Evolutionary conservation across 2,113 vertebrate genomes (phyloP).

Genomic region (Columbina picui): DNA sequence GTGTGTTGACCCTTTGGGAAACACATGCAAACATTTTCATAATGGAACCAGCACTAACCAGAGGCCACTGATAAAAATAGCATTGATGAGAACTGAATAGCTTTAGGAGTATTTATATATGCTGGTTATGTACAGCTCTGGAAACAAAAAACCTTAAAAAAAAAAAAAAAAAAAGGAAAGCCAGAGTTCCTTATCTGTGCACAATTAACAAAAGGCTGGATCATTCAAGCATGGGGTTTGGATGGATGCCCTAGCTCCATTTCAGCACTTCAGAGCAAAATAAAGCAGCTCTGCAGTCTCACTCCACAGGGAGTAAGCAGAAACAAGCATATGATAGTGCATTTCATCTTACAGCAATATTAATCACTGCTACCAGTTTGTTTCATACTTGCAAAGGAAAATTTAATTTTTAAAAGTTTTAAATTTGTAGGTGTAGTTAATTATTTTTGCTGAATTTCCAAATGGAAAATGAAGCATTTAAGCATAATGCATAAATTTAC

Average conservation of each 20-base stretch:
- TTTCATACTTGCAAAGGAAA: not conserved
- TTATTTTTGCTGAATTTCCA: not conserved
- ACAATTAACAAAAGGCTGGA: conserved; percentile 11
- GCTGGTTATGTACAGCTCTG: not conserved
- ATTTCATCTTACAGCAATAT: not conserved
- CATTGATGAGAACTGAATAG: not conserved
- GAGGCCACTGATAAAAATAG: not conserved
- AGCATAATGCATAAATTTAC: not conserved
- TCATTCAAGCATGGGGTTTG: conserved; percentile 1
- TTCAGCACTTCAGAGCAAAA: conserved; percentile 29
- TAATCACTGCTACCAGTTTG: not conserved
- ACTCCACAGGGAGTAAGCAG: not conserved
- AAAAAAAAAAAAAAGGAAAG: not conserved
- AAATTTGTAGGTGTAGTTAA: not conserved
- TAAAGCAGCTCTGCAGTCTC: not conserved
- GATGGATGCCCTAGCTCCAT: not conserved
- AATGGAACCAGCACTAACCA: not conserved
- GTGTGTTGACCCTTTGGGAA: not conserved
- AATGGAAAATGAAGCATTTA: not conserved
- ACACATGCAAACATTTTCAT: not conserved
- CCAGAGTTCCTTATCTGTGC: not conserved
- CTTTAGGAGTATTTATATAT: not conserved
- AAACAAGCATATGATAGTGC: not conserved
- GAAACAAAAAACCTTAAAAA: not conserved
- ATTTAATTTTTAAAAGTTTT: not conserved